Conservation (phyloP, 2,888 invertebrate genomes). For the Apotomis turbidana region DNA sequence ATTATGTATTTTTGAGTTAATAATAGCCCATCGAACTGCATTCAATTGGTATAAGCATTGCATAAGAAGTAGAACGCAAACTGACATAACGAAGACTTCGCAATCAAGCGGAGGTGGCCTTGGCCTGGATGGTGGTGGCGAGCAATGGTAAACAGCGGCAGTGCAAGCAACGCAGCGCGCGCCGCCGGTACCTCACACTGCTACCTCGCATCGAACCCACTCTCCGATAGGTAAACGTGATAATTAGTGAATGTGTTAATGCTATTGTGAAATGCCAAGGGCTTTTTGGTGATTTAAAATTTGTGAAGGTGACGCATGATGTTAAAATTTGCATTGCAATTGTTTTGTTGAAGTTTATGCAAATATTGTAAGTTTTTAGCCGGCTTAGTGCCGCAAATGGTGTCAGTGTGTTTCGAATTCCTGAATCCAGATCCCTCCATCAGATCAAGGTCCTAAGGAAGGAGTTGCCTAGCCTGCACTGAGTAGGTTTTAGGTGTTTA, state of each 20-base stretch:
- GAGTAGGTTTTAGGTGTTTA: too few relatives aligned
- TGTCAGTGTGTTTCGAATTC: neutral
- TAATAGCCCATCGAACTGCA: conserved; percentile 74
- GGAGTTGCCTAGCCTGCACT: too few relatives aligned
- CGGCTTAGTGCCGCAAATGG: neutral
- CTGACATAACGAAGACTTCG: conserved; percentile 81
- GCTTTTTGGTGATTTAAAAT: conserved; percentile 30
- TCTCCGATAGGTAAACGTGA: conserved; percentile 44
- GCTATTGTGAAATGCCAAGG: conserved; percentile 31
- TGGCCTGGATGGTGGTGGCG: conserved; percentile 67
- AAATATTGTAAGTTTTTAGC: neutral
- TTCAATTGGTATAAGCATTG: conserved; percentile 71
- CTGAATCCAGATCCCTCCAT: neutral
- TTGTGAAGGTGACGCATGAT: conserved; percentile 22
- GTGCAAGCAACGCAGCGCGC: conserved; percentile 57
- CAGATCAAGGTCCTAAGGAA: neutral
- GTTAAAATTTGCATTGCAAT: conserved; percentile 3
- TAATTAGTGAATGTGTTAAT: conserved; percentile 30
- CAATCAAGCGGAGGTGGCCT: conserved; percentile 71
- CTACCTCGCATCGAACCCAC: conserved; percentile 36
- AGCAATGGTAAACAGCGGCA: conserved; percentile 47
- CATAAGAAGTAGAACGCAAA: conserved; percentile 81
- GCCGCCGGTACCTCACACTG: conserved; percentile 57
- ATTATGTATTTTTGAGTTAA: conserved; percentile 33
- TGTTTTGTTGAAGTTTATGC: neutral